These are phyloP conservation scores for Drosophila lini DNA, from an alignment of 1,140 invertebrate genomes.

Conservation along the genomic window DNA sequence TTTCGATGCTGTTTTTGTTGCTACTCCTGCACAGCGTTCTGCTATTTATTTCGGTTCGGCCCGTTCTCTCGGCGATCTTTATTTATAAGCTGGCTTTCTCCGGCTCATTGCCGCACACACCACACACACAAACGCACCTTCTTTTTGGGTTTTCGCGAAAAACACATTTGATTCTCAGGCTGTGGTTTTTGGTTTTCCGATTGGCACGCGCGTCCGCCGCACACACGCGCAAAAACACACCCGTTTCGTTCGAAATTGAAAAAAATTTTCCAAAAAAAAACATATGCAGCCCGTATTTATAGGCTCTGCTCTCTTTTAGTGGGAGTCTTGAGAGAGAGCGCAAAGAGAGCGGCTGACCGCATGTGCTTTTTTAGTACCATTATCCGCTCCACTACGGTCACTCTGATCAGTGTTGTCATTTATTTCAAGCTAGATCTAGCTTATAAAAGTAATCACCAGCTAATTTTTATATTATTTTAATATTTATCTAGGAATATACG, in stretches of 20 bases:
- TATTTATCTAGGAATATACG: too few species aligned
- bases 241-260: constrained; percentile 15
- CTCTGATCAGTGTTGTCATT: background rate
- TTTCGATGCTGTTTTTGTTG: constrained; percentile 4
- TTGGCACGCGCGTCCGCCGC: constrained; percentile 39
- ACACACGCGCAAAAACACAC: constrained; percentile 17
- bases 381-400: background rate
- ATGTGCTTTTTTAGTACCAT: background rate
- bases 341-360: background rate
- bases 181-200: constrained; percentile 28
- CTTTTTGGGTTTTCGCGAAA: constrained; percentile 18
- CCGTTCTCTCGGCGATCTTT: constrained; percentile 10
- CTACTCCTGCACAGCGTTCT: constrained; percentile 10
- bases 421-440: background rate
- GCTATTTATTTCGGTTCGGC: constrained; percentile 8
- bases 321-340: background rate
- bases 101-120: constrained; percentile 8
- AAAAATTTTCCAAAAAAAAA: background rate
- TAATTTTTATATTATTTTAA: too few species aligned
- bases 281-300: constrained; percentile 5
- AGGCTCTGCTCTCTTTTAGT: background rate
- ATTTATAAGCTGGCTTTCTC: constrained; percentile 31
- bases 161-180: constrained; percentile 25
- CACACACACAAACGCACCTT: constrained; percentile 21
- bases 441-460: too few species aligned